These are phyloP conservation scores for Stegana nigrithorax DNA, from an alignment of 2,888 invertebrate species.

Conservation along the genomic window DNA sequence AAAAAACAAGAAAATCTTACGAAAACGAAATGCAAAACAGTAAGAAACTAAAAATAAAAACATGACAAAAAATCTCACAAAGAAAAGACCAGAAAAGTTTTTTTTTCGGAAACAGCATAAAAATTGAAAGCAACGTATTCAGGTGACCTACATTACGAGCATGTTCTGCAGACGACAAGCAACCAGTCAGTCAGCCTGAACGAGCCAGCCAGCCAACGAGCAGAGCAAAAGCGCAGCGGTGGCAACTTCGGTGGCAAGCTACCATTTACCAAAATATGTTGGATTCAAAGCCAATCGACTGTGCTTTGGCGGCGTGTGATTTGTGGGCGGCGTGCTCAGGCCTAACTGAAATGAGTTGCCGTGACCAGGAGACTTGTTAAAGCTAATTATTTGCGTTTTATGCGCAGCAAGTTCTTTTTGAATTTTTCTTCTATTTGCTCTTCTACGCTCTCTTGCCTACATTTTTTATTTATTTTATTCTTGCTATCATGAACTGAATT, in stretches of 20 bases:
- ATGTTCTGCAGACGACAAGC: background rate
- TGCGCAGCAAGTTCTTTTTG: slow-evolving; percentile 6
- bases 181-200: background rate
- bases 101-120: slow-evolving; percentile 50
- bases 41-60: slow-evolving; percentile 12
- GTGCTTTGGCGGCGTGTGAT: background rate
- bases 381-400: slow-evolving; percentile 13
- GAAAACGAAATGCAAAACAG: slow-evolving; percentile 1
- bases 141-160: slow-evolving; percentile 49
- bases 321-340: background rate
- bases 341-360: background rate
- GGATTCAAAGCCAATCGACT: slow-evolving; percentile 5
- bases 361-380: slow-evolving; percentile 11
- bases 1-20: slow-evolving; percentile 1
- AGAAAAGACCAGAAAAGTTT: slow-evolving; percentile 15
- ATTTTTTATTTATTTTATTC: background rate
- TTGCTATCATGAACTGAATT: slow-evolving; percentile 12
- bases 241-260: background rate
- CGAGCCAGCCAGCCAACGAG: background rate
- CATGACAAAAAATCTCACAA: background rate
- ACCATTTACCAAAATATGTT: slow-evolving; percentile 27
- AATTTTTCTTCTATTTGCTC: background rate
- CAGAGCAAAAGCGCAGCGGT: background rate
- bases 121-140: slow-evolving; percentile 56
- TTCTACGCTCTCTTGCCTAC: background rate